Conservation (phyloP, 2,888 invertebrate species). For the Apodemia duryi region DNA sequence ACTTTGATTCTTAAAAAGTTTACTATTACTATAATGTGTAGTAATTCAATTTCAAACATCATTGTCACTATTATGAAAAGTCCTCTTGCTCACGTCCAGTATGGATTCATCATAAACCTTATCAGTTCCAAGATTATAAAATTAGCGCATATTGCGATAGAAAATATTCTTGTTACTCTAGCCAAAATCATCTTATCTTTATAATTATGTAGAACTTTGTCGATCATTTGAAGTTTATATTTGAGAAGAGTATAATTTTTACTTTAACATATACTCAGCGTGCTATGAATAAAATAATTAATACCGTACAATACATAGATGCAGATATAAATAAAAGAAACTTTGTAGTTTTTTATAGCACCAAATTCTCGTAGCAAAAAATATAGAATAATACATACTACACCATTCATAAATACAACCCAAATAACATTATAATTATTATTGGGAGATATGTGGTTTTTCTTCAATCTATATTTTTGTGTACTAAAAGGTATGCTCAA, state of each 20-base stretch:
- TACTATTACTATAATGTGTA: slow-evolving; percentile 26
- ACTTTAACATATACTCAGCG: slow-evolving; percentile 22
- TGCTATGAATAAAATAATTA: slow-evolving; percentile 24
- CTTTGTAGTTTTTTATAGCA: not conserved
- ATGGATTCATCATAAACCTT: slow-evolving; percentile 21
- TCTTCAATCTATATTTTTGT: slow-evolving; percentile 27
- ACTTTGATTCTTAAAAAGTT: slow-evolving; percentile 30
- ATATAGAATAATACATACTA: slow-evolving; percentile 23
- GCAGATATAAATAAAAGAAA: slow-evolving; percentile 22
- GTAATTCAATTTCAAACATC: slow-evolving; percentile 32
- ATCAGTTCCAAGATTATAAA: not conserved
- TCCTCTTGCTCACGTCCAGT: slow-evolving; percentile 28
- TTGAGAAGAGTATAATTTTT: slow-evolving; percentile 24
- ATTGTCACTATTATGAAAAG: slow-evolving; percentile 28
- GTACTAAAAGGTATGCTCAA: slow-evolving; percentile 27
- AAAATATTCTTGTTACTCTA: not conserved
- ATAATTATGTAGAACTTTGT: slow-evolving; percentile 16
- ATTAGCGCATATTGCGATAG: not conserved
- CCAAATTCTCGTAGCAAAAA: slow-evolving; percentile 24
- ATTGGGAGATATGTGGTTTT: slow-evolving; percentile 20
- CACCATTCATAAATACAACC: slow-evolving; percentile 18
- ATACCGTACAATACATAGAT: slow-evolving; percentile 25
- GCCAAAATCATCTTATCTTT: slow-evolving; percentile 15
- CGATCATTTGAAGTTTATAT: slow-evolving; percentile 23
- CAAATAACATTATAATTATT: slow-evolving; percentile 18